A percentile compares a stretch with the other conserved stretches of the same genome.
Conservation (phyloP, 2,113 vertebrate species). For the Tichodroma muraria region DNA sequence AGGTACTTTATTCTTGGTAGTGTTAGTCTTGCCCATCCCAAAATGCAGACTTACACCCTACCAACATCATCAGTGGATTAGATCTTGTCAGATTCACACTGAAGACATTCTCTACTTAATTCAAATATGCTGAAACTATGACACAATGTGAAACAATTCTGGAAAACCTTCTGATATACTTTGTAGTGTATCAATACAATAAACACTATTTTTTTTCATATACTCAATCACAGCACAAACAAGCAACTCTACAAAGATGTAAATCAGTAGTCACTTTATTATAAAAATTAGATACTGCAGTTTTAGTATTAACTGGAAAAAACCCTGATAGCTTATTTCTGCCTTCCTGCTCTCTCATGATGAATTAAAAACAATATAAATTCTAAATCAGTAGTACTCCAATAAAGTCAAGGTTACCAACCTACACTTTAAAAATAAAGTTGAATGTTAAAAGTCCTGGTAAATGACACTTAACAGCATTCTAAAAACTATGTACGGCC, state of each 20-base stretch:
- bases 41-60: not conserved
- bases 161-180: not conserved
- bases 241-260: not conserved
- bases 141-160: not conserved
- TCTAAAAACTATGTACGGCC: not conserved
- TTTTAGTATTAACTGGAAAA: not conserved
- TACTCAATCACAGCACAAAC: not conserved
- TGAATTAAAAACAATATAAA: not conserved
- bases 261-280: conserved; percentile 33
- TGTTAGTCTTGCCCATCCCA: not conserved
- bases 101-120: not conserved
- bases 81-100: not conserved
- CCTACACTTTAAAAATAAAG: not conserved
- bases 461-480: not conserved
- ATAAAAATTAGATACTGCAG: not conserved
- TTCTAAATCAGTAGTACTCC: not conserved
- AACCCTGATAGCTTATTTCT: not conserved
- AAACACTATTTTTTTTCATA: not conserved
- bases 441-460: not conserved
- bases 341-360: not conserved
- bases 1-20: not conserved
- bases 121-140: not conserved
- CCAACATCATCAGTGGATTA: not conserved
- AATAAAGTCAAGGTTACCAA: not conserved
- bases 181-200: not conserved